Percentiles rank a stretch among this genome's conserved stretches.
phyloP scores from a whole-genome alignment of 2,888 invertebrate species.

The Synergus laeviventris region DNA sequence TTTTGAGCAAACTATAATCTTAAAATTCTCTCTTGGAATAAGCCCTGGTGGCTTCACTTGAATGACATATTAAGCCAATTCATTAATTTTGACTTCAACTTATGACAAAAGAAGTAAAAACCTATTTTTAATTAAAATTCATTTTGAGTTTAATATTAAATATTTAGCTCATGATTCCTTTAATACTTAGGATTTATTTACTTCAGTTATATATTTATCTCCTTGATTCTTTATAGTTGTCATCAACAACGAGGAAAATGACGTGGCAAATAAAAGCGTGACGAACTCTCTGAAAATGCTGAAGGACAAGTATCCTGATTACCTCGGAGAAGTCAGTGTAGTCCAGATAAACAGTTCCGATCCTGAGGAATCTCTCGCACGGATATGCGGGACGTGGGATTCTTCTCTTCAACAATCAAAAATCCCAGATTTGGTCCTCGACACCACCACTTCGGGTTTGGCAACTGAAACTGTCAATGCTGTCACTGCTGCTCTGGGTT shows the following conservation, averaged over 20 bases:
- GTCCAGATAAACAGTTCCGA: constrained; percentile 64
- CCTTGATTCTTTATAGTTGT: constrained; percentile 61
- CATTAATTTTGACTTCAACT: background rate
- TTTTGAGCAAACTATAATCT: no score
- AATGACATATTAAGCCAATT: background rate
- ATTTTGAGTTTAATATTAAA: no score
- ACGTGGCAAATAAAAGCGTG: constrained; percentile 67
- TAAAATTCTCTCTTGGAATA: no score
- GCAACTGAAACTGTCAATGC: constrained; percentile 91
- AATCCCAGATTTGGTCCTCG: constrained; percentile 87
- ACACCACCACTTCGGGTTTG: constrained; percentile 88
- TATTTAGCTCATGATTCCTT: no score
- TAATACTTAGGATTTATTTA: background rate
- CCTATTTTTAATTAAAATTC: background rate
- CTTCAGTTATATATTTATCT: background rate
- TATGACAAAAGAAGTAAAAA: background rate
- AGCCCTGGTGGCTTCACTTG: no score
- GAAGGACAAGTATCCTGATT: constrained; percentile 60
- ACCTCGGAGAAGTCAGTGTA: constrained; percentile 63
- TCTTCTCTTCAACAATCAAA: constrained; percentile 77
- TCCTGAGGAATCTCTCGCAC: constrained; percentile 60
- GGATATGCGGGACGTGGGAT: constrained; percentile 67
- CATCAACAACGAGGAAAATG: constrained; percentile 66
- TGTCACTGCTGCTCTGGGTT: constrained; percentile 85
- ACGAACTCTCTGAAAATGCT: constrained; percentile 62